Base-by-base conservation (phyloP, 1,140 invertebrate species). In the Colletes latitarsis region DNA sequence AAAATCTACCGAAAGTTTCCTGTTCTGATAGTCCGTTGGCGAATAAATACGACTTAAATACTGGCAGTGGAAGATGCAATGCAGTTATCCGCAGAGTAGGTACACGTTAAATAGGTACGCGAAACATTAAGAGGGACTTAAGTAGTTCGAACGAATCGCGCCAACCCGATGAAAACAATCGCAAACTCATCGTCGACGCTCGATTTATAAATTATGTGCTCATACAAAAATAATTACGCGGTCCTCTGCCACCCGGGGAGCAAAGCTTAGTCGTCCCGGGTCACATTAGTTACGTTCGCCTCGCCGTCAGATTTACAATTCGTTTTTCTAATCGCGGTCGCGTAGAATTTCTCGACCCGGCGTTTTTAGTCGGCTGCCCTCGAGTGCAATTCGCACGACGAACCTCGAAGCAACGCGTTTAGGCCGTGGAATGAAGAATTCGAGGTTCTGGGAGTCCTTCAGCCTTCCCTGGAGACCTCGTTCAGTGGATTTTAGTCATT, bases 211-310 rank as follows among this genome's bases (percentile, higher is more conserved):
- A 87, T 87, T 83, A 87, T 83, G 21, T 77, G 77, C 82, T 86
- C 83, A 86, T 87, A 87, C 77, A 87, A 87, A 87, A 87, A 87
- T 87, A 87, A 87, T 87, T 87, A 77, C 81, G 75, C 74, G 83
- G 15, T 77, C 73, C 62, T 76, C 58, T 73, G 15, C 46, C 41
- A n/a, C 39, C 53, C 55, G 74, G 43, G 69, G 17, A 55, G 17
- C 12, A 49, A 68, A 69, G n/a, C n/a, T 58, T 17, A 73, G 52
- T 57, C 19, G 67, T 39, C 53, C 64, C 67, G 78, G 81, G 6
- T 62, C 68, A 41, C 62, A 62, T 58, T 62, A 84, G 30, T 70
- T 72, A 74, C 58, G 69, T 68, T 63, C 57, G 57, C 52, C 49
- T 58, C 46, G 14, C 19, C 17, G 66, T 69, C 30, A 14, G 9